These are phyloP conservation scores for Ruditapes philippinarum DNA, from an alignment of 1,140 invertebrate genomes.

Conservation along the genomic window DNA sequence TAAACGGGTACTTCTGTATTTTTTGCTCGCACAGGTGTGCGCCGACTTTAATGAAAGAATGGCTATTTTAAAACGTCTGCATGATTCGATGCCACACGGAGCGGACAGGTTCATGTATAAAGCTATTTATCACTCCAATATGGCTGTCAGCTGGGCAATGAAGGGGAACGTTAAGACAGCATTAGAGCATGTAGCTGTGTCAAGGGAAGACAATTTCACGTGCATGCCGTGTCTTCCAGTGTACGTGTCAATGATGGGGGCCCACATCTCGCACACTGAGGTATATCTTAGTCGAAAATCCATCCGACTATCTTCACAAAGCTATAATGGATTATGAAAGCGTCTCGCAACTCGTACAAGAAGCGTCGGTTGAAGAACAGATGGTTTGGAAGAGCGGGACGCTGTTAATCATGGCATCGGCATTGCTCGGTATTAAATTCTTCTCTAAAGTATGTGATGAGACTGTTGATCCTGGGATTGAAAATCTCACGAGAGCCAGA, in stretches of 20 bases:
- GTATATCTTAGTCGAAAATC: not conserved
- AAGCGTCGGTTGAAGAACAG: not conserved
- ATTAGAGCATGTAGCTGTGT: not conserved
- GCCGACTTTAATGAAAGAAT: not conserved
- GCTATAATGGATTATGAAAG: not conserved
- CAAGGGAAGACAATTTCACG: not conserved
- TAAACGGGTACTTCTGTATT: not conserved
- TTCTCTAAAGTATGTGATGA: not conserved
- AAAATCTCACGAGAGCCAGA: not conserved
- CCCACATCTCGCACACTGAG: not conserved
- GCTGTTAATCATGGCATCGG: not conserved
- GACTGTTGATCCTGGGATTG: not conserved
- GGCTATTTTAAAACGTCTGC: not conserved
- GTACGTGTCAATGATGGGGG: not conserved
- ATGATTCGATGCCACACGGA: not conserved
- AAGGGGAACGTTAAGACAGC: not conserved
- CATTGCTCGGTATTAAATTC: not conserved
- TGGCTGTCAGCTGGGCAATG: not conserved
- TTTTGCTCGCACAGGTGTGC: not conserved
- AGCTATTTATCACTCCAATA: not conserved
- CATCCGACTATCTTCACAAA: not conserved
- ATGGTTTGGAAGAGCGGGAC: not conserved
- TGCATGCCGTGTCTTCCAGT: not conserved
- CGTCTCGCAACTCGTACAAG: not conserved
- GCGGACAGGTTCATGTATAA: not conserved